Conservation (phyloP, 2,888 invertebrate species). For the Synanthedon tipuliformis region DNA sequence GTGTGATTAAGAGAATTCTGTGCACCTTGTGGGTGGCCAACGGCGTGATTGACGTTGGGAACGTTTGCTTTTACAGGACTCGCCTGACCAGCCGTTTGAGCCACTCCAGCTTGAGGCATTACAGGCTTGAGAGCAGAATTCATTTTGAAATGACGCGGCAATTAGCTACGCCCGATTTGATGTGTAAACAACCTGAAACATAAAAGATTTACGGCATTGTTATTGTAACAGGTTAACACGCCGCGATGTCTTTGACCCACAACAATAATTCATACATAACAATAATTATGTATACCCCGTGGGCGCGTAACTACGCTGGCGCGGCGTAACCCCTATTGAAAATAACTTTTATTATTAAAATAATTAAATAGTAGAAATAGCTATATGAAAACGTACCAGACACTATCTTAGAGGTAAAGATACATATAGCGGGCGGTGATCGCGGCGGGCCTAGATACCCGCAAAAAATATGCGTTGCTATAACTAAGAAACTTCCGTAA, state of each 20-base stretch:
- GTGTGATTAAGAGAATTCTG: slow-evolving; percentile 47
- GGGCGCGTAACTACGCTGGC: slow-evolving; percentile 55
- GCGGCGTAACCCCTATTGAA: slow-evolving; percentile 26
- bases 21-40: slow-evolving; percentile 50
- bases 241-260: slow-evolving; percentile 61
- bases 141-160: slow-evolving; percentile 50
- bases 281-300: slow-evolving; percentile 33
- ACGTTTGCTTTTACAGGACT: slow-evolving; percentile 60
- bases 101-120: slow-evolving; percentile 61
- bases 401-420: slow-evolving; percentile 34
- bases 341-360: slow-evolving; percentile 30
- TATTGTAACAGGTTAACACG: slow-evolving; percentile 41
- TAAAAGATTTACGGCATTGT: slow-evolving; percentile 43
- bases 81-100: slow-evolving; percentile 53
- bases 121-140: slow-evolving; percentile 74
- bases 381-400: slow-evolving; percentile 37
- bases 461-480: slow-evolving; percentile 68
- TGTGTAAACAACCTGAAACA: slow-evolving; percentile 47
- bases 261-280: slow-evolving; percentile 61
- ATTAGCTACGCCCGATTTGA: slow-evolving; percentile 15
- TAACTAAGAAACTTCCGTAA: slow-evolving; percentile 62
- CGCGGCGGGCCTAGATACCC: slow-evolving; percentile 39
- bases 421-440: slow-evolving; percentile 38
- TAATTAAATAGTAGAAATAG: slow-evolving; percentile 21
- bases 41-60: slow-evolving; percentile 51